Base-by-base conservation (phyloP, 2,797 vertebrate species). In the Cyprinodon diabolis region DNA sequence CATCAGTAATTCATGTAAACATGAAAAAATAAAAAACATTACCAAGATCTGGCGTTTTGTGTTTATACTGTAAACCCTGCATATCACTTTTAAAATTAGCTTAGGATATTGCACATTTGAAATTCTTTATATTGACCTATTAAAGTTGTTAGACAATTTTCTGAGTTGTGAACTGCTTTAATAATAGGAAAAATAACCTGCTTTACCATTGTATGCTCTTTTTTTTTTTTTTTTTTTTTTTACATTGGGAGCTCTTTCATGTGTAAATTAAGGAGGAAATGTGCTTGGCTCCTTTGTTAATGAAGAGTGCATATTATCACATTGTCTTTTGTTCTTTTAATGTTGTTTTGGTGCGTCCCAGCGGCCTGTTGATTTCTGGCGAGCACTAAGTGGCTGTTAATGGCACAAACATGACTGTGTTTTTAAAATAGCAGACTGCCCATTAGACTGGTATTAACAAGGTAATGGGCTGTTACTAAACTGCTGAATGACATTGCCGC, bases 391-490 rank as follows among this genome's bases (percentile, higher is more conserved):
- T 89, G 86, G 90, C 89, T 95, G 60, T 83, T 94, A 95, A 95
- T 95, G 94, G 89, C 91, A 90, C 89, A 88, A 95, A 94, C 93
- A 93, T 82, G 91, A 88, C 87, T 73, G 90, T 90, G 90, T 88
- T 95, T 95, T 93, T 92, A 94, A 95, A 95, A 95, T 94, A 95
- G 95, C 94, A 92, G 92, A 89, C 86, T 91, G 90, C 91, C 91
- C 94, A 94, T 96, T 95, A 94, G 90, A 79, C 86, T 86, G 70
- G 94, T 95, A 96, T 96, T 95, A 95, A 93, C 92, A 87, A 94
- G 92, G 89, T 95, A 95, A 96, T 96, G 94, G 92, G 91, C 94
- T 92, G 87, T 95, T 95, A 92, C 95, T 96, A 95, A 94, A 95
- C 92, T 90, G 83, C 91, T 92, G 87, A 91, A 93, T 90, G 92